Percentiles rank a stretch among this genome's conserved stretches.
These are phyloP conservation scores for Chauna torquata DNA, from an alignment of 2,113 vertebrate species.

Conservation along the genomic window DNA sequence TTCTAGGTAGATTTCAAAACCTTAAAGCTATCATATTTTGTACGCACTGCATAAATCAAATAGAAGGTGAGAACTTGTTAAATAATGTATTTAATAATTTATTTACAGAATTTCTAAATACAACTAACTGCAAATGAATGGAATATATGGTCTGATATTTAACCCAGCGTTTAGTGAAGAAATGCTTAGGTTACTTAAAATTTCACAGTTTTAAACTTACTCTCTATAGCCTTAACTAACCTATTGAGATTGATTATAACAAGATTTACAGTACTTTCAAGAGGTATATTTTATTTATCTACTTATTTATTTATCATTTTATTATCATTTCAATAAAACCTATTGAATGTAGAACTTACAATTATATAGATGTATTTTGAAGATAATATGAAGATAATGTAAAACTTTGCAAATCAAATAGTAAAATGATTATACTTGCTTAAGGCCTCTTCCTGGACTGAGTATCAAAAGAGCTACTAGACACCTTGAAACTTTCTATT, in stretches of 20 bases:
- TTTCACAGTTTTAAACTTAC: neutral
- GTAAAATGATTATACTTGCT: neutral
- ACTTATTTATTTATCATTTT: neutral
- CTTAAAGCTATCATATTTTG: neutral
- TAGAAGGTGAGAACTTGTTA: neutral
- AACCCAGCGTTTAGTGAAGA: neutral
- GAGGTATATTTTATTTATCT: neutral
- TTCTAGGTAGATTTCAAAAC: neutral
- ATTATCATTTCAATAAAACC: neutral
- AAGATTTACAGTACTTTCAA: neutral
- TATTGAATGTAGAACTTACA: neutral
- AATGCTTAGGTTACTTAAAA: neutral
- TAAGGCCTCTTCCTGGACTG: neutral
- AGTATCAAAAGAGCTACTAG: neutral
- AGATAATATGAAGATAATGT: neutral
- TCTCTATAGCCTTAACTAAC: neutral
- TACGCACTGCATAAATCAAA: neutral
- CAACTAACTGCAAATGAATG: neutral
- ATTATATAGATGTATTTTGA: neutral
- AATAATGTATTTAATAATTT: neutral
- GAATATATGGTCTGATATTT: neutral
- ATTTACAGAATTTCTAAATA: neutral
- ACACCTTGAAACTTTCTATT: neutral
- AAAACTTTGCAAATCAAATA: neutral
- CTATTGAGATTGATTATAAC: neutral